Evolutionary conservation across 2,113 vertebrate genomes (phyloP).

Genomic region (Hippocampus guttulatus): DNA sequence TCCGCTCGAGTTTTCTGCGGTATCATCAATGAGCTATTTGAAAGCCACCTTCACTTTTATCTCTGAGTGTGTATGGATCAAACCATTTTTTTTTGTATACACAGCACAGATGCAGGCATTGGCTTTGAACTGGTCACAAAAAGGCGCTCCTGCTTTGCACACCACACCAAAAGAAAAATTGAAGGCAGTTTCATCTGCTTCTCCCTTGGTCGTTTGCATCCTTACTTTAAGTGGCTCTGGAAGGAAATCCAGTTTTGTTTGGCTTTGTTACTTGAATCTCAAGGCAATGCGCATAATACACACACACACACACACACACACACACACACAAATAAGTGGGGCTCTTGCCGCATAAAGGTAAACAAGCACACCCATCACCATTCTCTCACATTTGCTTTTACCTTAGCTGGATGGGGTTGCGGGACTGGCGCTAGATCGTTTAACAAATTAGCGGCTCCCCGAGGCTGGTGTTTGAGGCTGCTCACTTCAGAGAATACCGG

Average conservation of each 20-base stretch:
- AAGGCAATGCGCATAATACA: slow-evolving; percentile 30
- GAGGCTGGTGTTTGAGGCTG: slow-evolving; percentile 54
- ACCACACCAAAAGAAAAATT: slow-evolving; percentile 46
- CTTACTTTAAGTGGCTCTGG: slow-evolving; percentile 35
- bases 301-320: slow-evolving; percentile 9
- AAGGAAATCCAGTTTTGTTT: slow-evolving; percentile 11
- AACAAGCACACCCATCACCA: slow-evolving; percentile 22
- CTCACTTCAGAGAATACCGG: slow-evolving; percentile 49
- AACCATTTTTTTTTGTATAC: slow-evolving; percentile 21
- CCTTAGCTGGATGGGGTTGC: slow-evolving; percentile 37
- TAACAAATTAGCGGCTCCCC: slow-evolving; percentile 57
- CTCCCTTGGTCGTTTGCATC: slow-evolving; percentile 51
- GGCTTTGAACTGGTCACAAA: slow-evolving; percentile 46
- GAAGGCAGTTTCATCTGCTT: slow-evolving; percentile 42
- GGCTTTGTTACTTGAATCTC: slow-evolving; percentile 42
- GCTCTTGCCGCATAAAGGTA: slow-evolving; percentile 22
- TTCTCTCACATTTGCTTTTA: slow-evolving; percentile 35
- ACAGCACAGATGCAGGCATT: slow-evolving; percentile 19
- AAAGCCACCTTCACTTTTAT: slow-evolving; percentile 37
- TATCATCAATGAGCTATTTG: slow-evolving; percentile 10
- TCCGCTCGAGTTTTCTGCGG: background rate
- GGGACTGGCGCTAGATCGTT: slow-evolving; percentile 51
- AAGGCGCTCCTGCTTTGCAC: slow-evolving; percentile 22
- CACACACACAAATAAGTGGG: slow-evolving; percentile 17
- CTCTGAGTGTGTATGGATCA: slow-evolving; percentile 19